Evolutionary conservation across 1,140 invertebrate species (phyloP).

Genomic region (Drosophila ambigua): DNA sequence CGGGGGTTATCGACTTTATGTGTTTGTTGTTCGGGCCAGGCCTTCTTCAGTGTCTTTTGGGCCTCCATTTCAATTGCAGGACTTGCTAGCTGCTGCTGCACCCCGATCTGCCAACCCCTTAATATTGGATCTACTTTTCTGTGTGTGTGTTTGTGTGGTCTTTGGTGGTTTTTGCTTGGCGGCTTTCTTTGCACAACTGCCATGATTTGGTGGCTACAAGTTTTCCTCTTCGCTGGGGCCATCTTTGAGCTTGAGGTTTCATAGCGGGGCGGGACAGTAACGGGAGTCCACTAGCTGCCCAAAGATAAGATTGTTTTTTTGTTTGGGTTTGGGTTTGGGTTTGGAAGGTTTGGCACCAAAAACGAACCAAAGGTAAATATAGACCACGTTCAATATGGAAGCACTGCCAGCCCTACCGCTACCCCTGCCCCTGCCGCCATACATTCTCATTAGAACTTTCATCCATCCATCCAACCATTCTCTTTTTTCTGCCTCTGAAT

Average conservation of each 20-base stretch:
- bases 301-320: slow-evolving; percentile 25
- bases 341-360: too few relatives aligned
- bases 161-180: slow-evolving; percentile 17
- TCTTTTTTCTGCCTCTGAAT: slow-evolving; percentile 9
- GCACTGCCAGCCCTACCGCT: too few relatives aligned
- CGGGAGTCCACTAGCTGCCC: neutral
- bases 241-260: neutral
- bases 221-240: neutral
- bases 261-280: neutral
- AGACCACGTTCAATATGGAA: too few relatives aligned
- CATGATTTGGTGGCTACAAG: slow-evolving; percentile 45
- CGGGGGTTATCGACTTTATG: slow-evolving; percentile 77
- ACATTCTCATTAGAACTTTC: too few relatives aligned
- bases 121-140: slow-evolving; percentile 29
- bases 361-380: too few relatives aligned
- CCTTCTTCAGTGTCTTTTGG: slow-evolving; percentile 46
- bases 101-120: slow-evolving; percentile 2
- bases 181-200: slow-evolving; percentile 37
- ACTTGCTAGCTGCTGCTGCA: neutral
- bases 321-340: neutral
- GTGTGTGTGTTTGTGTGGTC: too few relatives aligned
- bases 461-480: too few relatives aligned
- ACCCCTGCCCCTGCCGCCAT: too few relatives aligned
- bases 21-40: slow-evolving; percentile 75
- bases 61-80: slow-evolving; percentile 52